phyloP scores from a whole-genome alignment of 2,113 vertebrate genomes.

The Alexandromys fortis region DNA sequence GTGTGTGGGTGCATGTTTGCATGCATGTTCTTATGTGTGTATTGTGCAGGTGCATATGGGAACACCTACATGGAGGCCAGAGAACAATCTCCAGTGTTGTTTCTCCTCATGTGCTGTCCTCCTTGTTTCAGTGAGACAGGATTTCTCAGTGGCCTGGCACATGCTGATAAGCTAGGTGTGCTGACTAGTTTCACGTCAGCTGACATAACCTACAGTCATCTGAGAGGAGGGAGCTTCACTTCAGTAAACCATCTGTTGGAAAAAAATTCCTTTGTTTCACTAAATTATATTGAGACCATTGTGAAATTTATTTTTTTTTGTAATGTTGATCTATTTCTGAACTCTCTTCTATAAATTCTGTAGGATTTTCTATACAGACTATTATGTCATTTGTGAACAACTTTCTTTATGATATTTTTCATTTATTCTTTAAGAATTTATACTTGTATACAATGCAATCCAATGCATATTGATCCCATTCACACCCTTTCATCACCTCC shows the following conservation, averaged over 20 bases:
- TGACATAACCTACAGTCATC: neutral
- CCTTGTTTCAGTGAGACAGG: neutral
- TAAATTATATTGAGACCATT: neutral
- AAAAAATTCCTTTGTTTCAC: neutral
- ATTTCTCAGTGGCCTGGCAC: neutral
- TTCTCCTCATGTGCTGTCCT: too few relatives aligned
- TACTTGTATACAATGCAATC: neutral
- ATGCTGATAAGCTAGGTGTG: neutral
- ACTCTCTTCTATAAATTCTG: neutral
- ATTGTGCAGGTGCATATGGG: too few relatives aligned
- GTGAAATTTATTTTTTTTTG: constrained; percentile 3
- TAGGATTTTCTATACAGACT: neutral
- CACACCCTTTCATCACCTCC: neutral
- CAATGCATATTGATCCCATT: neutral
- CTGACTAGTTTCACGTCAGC: neutral
- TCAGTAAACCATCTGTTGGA: neutral
- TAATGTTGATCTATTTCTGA: neutral
- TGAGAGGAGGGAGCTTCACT: neutral
- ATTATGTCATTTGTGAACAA: neutral
- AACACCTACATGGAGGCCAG: neutral
- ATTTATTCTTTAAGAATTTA: neutral
- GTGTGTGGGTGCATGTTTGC: neutral
- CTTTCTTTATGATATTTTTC: neutral
- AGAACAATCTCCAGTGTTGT: neutral
- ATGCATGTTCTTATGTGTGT: neutral